Percentiles rank a stretch among this genome's conserved stretches.
These are phyloP conservation scores for Spondyliosoma cantharus DNA, from an alignment of 2,797 vertebrate species.

Conservation along the genomic window DNA sequence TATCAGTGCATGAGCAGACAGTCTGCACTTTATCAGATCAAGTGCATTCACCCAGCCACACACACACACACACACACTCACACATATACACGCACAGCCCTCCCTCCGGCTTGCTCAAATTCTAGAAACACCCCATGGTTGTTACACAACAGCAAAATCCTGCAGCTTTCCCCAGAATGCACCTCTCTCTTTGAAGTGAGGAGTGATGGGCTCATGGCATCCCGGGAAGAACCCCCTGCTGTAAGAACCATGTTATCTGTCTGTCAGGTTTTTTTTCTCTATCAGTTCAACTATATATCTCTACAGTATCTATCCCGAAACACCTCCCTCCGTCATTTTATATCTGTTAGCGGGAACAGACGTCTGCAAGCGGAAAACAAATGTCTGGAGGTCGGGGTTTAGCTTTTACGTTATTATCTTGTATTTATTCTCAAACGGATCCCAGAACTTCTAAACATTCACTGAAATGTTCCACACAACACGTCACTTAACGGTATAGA, in stretches of 20 bases:
- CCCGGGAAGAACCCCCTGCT: conserved; percentile 35
- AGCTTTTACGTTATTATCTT: not conserved
- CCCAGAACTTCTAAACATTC: not conserved
- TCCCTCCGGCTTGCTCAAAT: conserved; percentile 47
- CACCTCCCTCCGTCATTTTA: conserved; percentile 22
- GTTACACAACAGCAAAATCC: conserved; percentile 75
- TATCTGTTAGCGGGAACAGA: conserved; percentile 10
- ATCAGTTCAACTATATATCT: conserved; percentile 1
- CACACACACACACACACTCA: conserved; percentile 4
- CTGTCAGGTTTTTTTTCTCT: conserved; percentile 8
- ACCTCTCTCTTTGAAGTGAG: conserved; percentile 62
- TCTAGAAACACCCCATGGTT: conserved; percentile 60
- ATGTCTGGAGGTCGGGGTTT: conserved; percentile 5
- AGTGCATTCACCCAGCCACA: conserved; percentile 54
- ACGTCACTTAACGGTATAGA: not conserved
- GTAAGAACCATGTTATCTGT: conserved; percentile 23
- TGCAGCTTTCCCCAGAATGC: conserved; percentile 62
- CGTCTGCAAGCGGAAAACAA: conserved; percentile 22
- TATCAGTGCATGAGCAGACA: conserved; percentile 49
- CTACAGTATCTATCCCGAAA: not conserved
- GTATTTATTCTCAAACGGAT: not conserved
- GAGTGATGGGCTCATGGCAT: conserved; percentile 46
- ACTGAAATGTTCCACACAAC: not conserved
- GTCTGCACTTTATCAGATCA: conserved; percentile 69
- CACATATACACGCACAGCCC: conserved; percentile 31